A percentile compares a stretch with the other conserved stretches of the same genome.
Conservation (phyloP, 2,888 invertebrate genomes). For the Drosophila longiperda region DNA sequence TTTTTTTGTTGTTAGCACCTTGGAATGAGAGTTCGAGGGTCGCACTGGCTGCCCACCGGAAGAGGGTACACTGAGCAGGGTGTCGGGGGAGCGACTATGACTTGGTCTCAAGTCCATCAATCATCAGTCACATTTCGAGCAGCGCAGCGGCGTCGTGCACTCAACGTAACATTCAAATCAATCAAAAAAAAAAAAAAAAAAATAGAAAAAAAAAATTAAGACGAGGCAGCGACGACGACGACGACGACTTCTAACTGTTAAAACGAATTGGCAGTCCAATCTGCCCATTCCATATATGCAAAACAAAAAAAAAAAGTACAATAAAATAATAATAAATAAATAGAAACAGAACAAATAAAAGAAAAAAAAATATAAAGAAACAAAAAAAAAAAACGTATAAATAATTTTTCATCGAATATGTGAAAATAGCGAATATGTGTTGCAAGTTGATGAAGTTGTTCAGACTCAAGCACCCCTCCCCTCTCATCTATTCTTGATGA, state of each 20-base stretch:
- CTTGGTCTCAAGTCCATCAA: conserved; percentile 71
- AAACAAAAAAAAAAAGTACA: conserved; percentile 37
- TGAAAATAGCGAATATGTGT: conserved; percentile 46
- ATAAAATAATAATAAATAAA: not conserved
- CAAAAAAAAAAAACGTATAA: conserved; percentile 45
- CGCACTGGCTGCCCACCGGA: conserved; percentile 48
- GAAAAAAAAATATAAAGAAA: not conserved
- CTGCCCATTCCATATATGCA: conserved; percentile 58
- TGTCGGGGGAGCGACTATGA: conserved; percentile 30
- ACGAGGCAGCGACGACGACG: conserved; percentile 40
- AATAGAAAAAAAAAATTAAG: conserved; percentile 5
- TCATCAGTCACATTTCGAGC: conserved; percentile 73
- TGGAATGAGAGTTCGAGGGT: conserved; percentile 50
- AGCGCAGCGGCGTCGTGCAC: conserved; percentile 63
- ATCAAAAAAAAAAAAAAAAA: conserved; percentile 61
- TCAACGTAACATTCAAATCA: conserved; percentile 83
- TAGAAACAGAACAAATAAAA: not conserved
- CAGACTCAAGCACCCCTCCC: conserved; percentile 10
- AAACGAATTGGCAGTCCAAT: conserved; percentile 55
- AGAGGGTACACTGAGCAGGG: conserved; percentile 15
- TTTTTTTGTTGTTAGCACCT: conserved; percentile 23
- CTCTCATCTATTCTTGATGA: conserved; percentile 17
- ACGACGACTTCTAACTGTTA: conserved; percentile 58
- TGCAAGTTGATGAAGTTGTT: conserved; percentile 70
- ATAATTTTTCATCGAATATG: conserved; percentile 74